Conservation (phyloP, 2,888 invertebrate genomes). For the Macrosoma leucophasiata region DNA sequence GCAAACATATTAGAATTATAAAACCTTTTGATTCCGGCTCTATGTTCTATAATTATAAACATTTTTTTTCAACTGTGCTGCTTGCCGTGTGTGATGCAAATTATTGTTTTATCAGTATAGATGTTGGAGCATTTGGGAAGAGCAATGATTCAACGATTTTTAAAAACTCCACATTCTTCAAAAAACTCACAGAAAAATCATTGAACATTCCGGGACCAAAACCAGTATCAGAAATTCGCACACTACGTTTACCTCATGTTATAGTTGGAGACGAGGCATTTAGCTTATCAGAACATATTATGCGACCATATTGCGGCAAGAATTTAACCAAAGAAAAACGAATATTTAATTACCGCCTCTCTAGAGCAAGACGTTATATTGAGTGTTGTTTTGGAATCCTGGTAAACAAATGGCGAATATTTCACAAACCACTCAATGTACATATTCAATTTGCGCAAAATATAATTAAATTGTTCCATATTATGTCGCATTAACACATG, state of each 20-base stretch:
- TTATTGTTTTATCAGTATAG: no score
- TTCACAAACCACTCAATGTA: constrained; percentile 27
- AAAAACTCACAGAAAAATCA: constrained; percentile 10
- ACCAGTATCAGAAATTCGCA: constrained; percentile 13
- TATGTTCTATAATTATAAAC: no score
- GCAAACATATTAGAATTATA: constrained; percentile 12
- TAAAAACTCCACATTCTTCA: constrained; percentile 8
- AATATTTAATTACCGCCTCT: constrained; percentile 24
- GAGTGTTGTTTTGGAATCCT: constrained; percentile 25
- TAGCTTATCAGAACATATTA: constrained; percentile 2
- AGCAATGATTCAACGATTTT: constrained; percentile 11
- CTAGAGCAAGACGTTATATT: constrained; percentile 21
- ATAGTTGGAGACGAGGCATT: constrained; percentile 2
- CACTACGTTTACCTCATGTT: no score
- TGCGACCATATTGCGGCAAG: constrained; percentile 3
- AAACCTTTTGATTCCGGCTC: constrained; percentile 13
- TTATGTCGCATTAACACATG: no score
- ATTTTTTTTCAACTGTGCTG: no score
- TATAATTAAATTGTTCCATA: no score
- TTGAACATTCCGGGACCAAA: constrained; percentile 17
- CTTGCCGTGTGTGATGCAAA: no score
- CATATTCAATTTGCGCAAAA: no score
- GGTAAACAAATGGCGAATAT: constrained; percentile 24
- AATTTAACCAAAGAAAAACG: constrained; percentile 9
- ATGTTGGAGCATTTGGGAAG: constrained; percentile 14